Evolutionary conservation across 64 coral and sea anemone genomes (phyloP).

Genomic region (Actinia tenebrosa): DNA sequence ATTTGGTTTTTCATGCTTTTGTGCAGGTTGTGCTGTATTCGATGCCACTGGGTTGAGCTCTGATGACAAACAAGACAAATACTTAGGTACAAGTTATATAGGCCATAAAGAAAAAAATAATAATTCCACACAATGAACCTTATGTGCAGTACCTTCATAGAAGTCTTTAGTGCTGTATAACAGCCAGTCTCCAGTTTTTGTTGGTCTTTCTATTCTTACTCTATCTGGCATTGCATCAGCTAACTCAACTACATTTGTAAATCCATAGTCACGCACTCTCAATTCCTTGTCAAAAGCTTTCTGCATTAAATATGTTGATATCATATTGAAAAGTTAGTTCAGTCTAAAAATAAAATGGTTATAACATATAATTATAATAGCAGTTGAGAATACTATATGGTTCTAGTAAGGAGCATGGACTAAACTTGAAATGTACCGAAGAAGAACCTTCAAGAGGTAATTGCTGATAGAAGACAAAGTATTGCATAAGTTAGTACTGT

Average conservation of each 20-base stretch:
- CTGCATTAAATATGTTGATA: conserved; percentile 16
- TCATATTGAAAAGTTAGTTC: no score
- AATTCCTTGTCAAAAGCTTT: conserved; percentile 70
- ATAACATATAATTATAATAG: no score
- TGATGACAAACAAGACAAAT: not conserved
- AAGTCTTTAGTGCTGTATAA: conserved; percentile 1
- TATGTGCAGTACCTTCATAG: not conserved
- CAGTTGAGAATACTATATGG: no score
- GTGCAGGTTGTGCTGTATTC: not conserved
- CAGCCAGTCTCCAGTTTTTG: conserved; percentile 89
- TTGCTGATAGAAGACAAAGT: no score
- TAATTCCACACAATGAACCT: no score
- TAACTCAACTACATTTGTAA: conserved; percentile 86
- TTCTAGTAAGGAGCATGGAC: no score
- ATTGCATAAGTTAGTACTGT: no score
- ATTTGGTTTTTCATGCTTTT: not conserved
- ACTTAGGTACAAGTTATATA: no score
- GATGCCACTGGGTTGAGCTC: not conserved
- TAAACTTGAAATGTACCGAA: no score
- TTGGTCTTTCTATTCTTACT: conserved; percentile 86
- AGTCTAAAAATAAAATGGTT: no score
- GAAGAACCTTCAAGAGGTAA: no score
- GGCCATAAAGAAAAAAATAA: no score
- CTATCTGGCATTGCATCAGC: conserved; percentile 88
- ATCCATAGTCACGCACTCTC: conserved; percentile 56